Evolutionary conservation across 2,888 invertebrate species (phyloP).

Genomic region (Tetropium fuscum): DNA sequence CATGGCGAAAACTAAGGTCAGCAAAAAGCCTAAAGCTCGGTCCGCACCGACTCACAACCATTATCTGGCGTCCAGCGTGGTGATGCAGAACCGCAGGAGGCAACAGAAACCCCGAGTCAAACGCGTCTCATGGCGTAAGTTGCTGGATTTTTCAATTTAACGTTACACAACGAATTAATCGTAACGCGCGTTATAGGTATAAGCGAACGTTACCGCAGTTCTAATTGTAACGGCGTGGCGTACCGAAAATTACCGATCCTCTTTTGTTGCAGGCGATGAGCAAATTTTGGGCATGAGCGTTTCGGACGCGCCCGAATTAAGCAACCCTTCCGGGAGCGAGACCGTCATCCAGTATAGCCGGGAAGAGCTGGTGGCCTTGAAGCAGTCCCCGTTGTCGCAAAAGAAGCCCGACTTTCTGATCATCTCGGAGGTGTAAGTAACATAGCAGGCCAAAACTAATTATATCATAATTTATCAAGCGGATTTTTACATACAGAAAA

Average conservation of each 20-base stretch:
- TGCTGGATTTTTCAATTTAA: no score
- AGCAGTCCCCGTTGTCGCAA: constrained; percentile 77
- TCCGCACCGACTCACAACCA: constrained; percentile 21
- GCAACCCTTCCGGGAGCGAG: constrained; percentile 68
- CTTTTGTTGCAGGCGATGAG: constrained; percentile 68
- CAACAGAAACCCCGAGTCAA: constrained; percentile 49
- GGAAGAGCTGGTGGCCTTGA: constrained; percentile 79
- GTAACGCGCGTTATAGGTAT: no score
- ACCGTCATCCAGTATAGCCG: constrained; percentile 71
- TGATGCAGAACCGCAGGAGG: constrained; percentile 36
- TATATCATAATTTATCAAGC: neutral
- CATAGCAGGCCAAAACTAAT: no score
- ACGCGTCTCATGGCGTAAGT: constrained; percentile 60
- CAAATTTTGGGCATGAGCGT: constrained; percentile 68
- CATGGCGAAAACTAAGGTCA: constrained; percentile 48
- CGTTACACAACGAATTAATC: no score
- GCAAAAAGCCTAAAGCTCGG: constrained; percentile 35
- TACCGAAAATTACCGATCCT: no score
- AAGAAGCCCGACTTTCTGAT: constrained; percentile 79
- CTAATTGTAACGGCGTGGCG: no score
- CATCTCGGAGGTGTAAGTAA: constrained; percentile 70
- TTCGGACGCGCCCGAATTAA: constrained; percentile 62
- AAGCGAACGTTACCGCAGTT: no score
- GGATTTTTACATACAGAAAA: no score
- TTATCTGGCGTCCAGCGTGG: constrained; percentile 25